Conservation (phyloP, 1,140 invertebrate species). For the Lordiphosa stackelbergi region DNA sequence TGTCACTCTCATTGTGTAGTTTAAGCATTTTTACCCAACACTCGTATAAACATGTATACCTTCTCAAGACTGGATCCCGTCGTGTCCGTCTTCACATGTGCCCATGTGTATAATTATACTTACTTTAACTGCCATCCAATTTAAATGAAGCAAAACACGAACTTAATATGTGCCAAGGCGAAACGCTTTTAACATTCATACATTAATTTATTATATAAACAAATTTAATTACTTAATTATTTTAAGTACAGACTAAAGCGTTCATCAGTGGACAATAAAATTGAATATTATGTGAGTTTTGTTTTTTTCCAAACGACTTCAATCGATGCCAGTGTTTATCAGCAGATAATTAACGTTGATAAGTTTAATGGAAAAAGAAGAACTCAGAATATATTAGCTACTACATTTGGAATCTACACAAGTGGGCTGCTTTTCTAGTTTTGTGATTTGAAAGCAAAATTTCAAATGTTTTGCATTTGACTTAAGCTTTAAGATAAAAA, state of each 20-base stretch:
- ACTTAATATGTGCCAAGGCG: slow-evolving; percentile 32
- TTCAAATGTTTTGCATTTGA: too few relatives aligned
- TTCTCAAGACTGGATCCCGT: neutral
- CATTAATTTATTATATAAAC: slow-evolving; percentile 16
- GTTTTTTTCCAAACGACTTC: too few relatives aligned
- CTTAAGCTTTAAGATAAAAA: too few relatives aligned
- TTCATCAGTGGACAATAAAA: slow-evolving; percentile 63
- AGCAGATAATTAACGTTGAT: slow-evolving; percentile 3
- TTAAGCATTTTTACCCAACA: too few relatives aligned
- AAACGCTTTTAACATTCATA: slow-evolving; percentile 21
- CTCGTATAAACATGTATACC: neutral
- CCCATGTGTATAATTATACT: neutral
- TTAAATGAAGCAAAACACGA: slow-evolving; percentile 13
- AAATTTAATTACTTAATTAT: slow-evolving; percentile 29
- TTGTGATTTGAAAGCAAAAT: too few relatives aligned
- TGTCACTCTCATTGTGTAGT: too few relatives aligned
- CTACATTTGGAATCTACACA: too few relatives aligned
- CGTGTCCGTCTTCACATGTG: neutral
- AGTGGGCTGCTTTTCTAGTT: too few relatives aligned
- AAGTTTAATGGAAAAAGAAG: neutral
- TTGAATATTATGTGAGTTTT: slow-evolving; percentile 11
- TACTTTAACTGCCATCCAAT: slow-evolving; percentile 15
- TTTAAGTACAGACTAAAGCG: slow-evolving; percentile 30
- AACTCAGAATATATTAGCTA: neutral
- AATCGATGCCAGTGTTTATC: slow-evolving; percentile 4